A percentile compares a stretch with the other conserved stretches of the same genome.
Conservation (phyloP, 2,113 vertebrate species). For the Grammomys surdaster region DNA sequence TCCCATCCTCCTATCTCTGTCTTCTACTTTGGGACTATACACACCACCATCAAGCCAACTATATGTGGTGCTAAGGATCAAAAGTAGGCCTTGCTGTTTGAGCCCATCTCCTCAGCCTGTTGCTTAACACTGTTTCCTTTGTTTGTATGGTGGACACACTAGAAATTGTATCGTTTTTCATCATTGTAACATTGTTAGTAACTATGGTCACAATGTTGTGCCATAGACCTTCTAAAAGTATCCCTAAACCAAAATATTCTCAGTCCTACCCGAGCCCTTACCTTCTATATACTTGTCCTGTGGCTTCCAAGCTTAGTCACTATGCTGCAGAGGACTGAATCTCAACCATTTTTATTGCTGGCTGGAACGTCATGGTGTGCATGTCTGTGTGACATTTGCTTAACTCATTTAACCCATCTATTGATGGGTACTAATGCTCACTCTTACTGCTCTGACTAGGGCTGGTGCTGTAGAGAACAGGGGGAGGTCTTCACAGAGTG, state of each 20-base stretch:
- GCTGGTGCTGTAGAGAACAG: background rate
- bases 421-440: background rate
- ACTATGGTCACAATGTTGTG: background rate
- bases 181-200: background rate
- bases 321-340: background rate
- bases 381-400: background rate
- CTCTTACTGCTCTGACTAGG: background rate
- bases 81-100: background rate
- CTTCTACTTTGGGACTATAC: background rate
- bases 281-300: background rate
- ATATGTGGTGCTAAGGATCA: background rate
- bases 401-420: background rate
- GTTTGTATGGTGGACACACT: background rate
- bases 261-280: background rate
- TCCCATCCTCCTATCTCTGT: background rate
- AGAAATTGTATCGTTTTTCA: background rate
- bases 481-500: background rate
- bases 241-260: background rate
- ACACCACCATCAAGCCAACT: background rate
- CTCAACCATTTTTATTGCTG: background rate
- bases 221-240: background rate
- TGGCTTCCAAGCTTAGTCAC: background rate
- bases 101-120: background rate
- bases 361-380: background rate
- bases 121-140: background rate